phyloP scores from a whole-genome alignment of 1,140 invertebrate genomes.

The Dryas iulia region DNA sequence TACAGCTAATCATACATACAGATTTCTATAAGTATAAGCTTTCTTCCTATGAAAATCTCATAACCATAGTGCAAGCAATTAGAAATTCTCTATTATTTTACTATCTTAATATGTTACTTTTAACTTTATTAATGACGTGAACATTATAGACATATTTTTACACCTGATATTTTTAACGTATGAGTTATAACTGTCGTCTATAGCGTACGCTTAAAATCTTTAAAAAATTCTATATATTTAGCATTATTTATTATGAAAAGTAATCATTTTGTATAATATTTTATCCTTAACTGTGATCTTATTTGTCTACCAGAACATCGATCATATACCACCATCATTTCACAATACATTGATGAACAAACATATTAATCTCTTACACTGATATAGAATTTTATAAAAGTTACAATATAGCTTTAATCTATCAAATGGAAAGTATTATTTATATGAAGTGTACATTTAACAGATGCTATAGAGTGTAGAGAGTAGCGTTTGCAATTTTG shows the following conservation, averaged over 20 bases:
- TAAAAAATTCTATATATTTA: too few species aligned
- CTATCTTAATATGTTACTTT: too few species aligned
- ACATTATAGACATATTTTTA: too few species aligned
- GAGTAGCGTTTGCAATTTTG: slow-evolving; percentile 67
- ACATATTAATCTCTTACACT: not conserved
- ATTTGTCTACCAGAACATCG: not conserved
- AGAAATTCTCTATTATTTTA: too few species aligned
- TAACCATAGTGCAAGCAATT: too few species aligned
- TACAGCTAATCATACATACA: too few species aligned
- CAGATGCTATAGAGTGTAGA: slow-evolving; percentile 61
- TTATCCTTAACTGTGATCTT: not conserved
- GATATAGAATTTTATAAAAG: not conserved
- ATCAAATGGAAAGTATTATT: slow-evolving; percentile 76
- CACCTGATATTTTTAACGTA: too few species aligned
- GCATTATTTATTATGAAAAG: not conserved
- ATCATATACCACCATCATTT: not conserved
- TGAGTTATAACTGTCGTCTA: too few species aligned
- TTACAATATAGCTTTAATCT: slow-evolving; percentile 36
- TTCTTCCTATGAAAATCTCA: too few species aligned
- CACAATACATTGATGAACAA: not conserved
- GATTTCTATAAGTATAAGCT: too few species aligned
- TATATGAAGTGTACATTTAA: slow-evolving; percentile 66
- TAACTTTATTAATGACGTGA: too few species aligned
- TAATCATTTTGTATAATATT: not conserved
- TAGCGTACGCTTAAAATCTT: too few species aligned